Percentiles rank a stretch among this genome's conserved stretches.
Evolutionary conservation across 1,140 invertebrate genomes (phyloP).

Genomic region (Bombus terrestris): DNA sequence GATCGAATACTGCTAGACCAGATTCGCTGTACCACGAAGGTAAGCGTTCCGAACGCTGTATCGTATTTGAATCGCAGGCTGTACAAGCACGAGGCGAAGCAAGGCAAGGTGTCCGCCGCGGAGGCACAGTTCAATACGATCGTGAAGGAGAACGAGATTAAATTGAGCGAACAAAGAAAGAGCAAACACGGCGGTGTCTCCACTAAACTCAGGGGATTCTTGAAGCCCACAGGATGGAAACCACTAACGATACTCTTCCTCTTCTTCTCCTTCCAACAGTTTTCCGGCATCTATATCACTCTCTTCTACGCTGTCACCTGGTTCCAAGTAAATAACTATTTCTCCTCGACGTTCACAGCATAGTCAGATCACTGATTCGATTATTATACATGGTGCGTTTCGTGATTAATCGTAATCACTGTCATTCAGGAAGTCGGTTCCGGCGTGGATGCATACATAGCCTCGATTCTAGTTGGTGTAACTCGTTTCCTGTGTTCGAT

Average conservation of each 20-base stretch:
- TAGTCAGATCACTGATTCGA: background rate
- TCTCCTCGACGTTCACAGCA: background rate
- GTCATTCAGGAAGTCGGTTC: constrained; percentile 80
- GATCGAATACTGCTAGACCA: too few species aligned
- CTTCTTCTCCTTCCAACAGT: constrained; percentile 86
- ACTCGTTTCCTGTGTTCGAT: constrained; percentile 86
- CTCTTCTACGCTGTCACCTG: constrained; percentile 88
- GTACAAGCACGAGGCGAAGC: constrained; percentile 67
- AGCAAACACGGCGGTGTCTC: constrained; percentile 70
- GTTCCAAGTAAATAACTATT: constrained; percentile 79
- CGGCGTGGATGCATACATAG: constrained; percentile 81
- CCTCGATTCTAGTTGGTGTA: constrained; percentile 85
- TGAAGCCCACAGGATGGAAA: constrained; percentile 85
- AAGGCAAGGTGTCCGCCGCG: constrained; percentile 64
- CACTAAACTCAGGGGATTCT: constrained; percentile 78
- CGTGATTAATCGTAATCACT: background rate
- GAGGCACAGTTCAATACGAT: constrained; percentile 78
- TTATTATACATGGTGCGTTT: too few species aligned
- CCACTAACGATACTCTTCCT: constrained; percentile 84
- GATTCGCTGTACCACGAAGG: too few species aligned
- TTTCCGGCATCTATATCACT: constrained; percentile 86
- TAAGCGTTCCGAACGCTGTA: background rate
- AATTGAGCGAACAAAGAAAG: constrained; percentile 73
- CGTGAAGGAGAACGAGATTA: constrained; percentile 79
- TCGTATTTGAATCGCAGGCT: constrained; percentile 54